phyloP scores from a whole-genome alignment of 2,797 vertebrate genomes.

The Neomorphus geoffroyi region DNA sequence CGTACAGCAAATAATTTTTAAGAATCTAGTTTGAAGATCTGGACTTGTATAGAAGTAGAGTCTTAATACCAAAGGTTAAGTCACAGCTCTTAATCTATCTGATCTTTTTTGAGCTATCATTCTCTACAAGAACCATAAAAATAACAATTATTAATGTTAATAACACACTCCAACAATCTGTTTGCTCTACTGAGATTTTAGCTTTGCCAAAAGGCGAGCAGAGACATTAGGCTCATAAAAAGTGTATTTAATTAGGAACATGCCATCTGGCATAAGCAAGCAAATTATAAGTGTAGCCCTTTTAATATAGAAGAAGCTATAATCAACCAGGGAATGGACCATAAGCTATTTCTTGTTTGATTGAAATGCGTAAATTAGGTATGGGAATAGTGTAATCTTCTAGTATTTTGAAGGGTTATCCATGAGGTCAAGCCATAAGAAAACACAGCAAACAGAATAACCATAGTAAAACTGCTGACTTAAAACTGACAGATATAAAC shows the following conservation, averaged over 20 bases:
- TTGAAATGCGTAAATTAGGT: background rate
- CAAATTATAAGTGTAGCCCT: background rate
- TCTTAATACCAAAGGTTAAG: background rate
- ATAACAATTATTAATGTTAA: background rate
- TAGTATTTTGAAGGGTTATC: background rate
- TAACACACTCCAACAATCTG: background rate
- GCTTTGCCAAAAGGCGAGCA: slow-evolving; percentile 25
- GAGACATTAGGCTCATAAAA: slow-evolving; percentile 10
- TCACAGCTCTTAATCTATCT: background rate
- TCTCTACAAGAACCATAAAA: background rate
- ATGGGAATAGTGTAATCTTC: background rate
- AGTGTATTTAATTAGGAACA: slow-evolving; percentile 41
- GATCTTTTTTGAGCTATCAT: background rate
- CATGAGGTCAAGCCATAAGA: background rate
- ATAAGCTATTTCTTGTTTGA: slow-evolving; percentile 19
- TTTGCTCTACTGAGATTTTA: background rate
- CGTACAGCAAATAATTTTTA: background rate
- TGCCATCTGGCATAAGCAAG: slow-evolving; percentile 28
- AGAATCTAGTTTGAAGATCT: background rate
- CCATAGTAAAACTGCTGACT: background rate
- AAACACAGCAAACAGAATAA: background rate
- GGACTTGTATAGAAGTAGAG: background rate
- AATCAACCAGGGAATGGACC: background rate
- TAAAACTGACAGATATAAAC: background rate
- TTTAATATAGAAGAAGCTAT: slow-evolving; percentile 3